Evolutionary conservation across 2,797 vertebrate genomes (phyloP), one percentile per base, ranked within the genome.

Genomic region (Smutsia temminckii): DNA sequence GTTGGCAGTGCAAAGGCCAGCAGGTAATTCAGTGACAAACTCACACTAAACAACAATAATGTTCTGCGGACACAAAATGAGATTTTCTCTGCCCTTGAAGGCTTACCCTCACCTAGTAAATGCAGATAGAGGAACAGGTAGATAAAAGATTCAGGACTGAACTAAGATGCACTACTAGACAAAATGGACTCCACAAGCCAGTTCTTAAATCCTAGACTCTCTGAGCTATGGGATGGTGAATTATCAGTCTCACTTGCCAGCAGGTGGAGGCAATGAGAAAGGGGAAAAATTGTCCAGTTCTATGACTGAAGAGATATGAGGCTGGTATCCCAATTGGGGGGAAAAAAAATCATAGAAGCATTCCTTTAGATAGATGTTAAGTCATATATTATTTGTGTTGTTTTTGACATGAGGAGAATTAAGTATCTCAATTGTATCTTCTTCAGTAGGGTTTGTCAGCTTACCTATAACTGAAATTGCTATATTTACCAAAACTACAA

Each of bases 401-500:
- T 46, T 46, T 46, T 46, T 46, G 46, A 46, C 46, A 66, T 71
- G 63, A 88, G 29, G 20, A 85, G 16, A 59, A 29, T 63, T 53
- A 92, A 81, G 57, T 34, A 55, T 46, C 27, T 86, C 59, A 88
- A 85, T 59, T 57, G 63, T 89, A 86, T 49, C 40, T 85, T 86
- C 40, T 86, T 95, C 42, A 61, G 34, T 55, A 77, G 27, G 2
- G 55, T 83, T 85, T 86, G 2, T 61, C 16, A 20, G 40, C 8
- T 95, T 93, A 40, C 6, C 3, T 89, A 51, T 53, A 92, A 83
- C 91, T 69, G 0, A 37, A 74, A 89, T 40, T 69, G 46, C 2
- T 89, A 42, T 79, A 68, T 93, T 87, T 90, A 90, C 53, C 11
- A 84, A 80, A n/a, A 93, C 51, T 72, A 85, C 11, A 61, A 87